Evolutionary conservation across 2,113 vertebrate genomes (phyloP).

Genomic region (Holacanthus passer): DNA sequence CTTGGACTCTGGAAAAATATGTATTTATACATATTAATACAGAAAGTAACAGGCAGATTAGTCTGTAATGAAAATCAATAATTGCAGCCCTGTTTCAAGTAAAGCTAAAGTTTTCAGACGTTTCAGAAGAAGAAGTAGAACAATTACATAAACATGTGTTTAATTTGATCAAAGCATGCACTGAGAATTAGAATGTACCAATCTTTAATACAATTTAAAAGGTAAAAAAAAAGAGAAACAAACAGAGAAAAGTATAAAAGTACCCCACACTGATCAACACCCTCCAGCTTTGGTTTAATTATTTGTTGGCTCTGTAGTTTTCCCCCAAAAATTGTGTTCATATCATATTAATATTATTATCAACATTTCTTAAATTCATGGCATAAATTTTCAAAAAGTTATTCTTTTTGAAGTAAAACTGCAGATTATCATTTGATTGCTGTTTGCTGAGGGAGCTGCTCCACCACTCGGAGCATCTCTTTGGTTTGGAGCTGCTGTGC

Average conservation of each 20-base stretch:
- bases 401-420: background rate
- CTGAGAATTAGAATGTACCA: background rate
- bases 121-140: background rate
- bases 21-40: background rate
- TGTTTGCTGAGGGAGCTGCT: background rate
- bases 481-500: conserved; percentile 2
- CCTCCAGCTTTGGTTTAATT: background rate
- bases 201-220: background rate
- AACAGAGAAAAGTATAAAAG: background rate
- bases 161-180: background rate
- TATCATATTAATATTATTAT: background rate
- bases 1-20: background rate
- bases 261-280: background rate
- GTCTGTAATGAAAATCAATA: background rate
- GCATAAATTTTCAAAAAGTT: background rate
- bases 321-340: background rate
- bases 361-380: background rate
- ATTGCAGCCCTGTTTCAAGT: background rate
- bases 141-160: background rate
- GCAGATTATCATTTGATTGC: background rate
- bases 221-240: too few relatives aligned
- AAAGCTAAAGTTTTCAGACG: background rate
- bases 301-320: background rate
- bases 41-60: background rate
- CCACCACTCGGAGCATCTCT: background rate